Evolutionary conservation across 2,888 invertebrate species (phyloP), one percentile per base, ranked within the genome.

Genomic region (Hypselothyrea guttata): DNA sequence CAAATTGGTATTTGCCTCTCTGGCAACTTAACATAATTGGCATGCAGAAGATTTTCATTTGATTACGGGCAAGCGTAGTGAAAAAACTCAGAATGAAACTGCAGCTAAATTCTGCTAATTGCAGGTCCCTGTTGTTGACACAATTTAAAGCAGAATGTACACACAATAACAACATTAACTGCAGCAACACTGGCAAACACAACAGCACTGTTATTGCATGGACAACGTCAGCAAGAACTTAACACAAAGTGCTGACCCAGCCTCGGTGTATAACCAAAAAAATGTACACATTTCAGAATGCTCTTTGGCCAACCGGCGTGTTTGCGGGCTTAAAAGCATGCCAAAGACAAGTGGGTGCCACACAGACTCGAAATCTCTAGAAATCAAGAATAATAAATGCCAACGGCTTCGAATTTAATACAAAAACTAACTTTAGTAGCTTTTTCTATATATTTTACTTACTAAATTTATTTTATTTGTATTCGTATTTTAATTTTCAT

Each of bases 121-220:
- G 76, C 60, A 45, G 52, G 56, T 57, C 63, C 41, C 56, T 53
- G 71, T 69, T 83, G 72, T 65, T 71, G 76, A 71, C 75, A 64
- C 71, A 60, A 61, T 60, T 58, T 71, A 40, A 44, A 63, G 63
- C 51, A 40, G 34, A 49, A 57, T 35, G 40, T 41, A 48, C 59
- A 54, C 22, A 31, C 42, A 47, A 34, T 30, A 34, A 13, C 12
- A 52, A 12, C 34, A 44, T 12, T 9, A 15, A 9, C 30, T 16
- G 9, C 12, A 12, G 1, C 8, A 30, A 35, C 13, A 35, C 11
- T 13, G 13, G 31, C 63, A 61, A 63, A 56, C 56, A 64, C 30
- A 52, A 40, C 46, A 40, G 34, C 40, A 56, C 47, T 47, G 46
- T 40, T 48, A 40, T 37, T 47, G 31, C 40, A 40, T 9, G 27